A percentile compares a stretch with the other conserved stretches of the same genome.
Conservation (phyloP, 2,888 invertebrate genomes). For the Andrena flavipes region DNA sequence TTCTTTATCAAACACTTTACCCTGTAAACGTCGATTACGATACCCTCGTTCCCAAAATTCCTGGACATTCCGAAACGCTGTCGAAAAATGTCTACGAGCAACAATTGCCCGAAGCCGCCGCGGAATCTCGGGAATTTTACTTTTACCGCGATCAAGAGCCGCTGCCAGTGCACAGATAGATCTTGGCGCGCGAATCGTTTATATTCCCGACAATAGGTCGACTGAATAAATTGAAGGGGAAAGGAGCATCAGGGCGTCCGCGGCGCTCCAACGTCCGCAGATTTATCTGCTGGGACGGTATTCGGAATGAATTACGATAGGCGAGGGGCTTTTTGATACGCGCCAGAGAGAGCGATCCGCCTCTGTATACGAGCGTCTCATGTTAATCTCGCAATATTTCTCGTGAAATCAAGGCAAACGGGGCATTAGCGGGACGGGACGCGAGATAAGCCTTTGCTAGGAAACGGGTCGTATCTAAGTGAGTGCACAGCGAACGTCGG, state of each 20-base stretch:
- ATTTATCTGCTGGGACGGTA: conserved; percentile 36
- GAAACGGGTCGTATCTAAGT: conserved; percentile 17
- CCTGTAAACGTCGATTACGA: not conserved
- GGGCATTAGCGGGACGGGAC: conserved; percentile 4
- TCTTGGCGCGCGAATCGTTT: conserved; percentile 12
- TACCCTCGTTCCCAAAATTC: not conserved
- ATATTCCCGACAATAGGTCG: conserved; percentile 20
- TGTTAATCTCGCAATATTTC: conserved; percentile 41
- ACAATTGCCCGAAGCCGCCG: not conserved
- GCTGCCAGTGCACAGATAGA: not conserved
- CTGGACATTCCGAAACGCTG: not conserved
- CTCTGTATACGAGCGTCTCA: conserved; percentile 1
- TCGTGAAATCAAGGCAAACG: conserved; percentile 25
- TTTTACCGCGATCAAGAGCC: conserved; percentile 1
- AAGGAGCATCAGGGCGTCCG: conserved; percentile 15
- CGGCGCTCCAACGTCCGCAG: conserved; percentile 7
- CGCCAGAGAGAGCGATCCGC: not conserved
- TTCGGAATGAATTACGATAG: conserved; percentile 31
- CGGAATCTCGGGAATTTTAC: not conserved
- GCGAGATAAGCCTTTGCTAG: conserved; percentile 15
- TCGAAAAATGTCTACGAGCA: not conserved
- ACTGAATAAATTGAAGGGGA: conserved; percentile 26
- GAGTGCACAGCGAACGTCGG: not conserved
- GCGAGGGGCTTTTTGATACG: not conserved
- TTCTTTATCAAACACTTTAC: not conserved